A percentile compares a stretch with the other conserved stretches of the same genome.
phyloP scores from a whole-genome alignment of 1,140 invertebrate genomes.

The Tachypleus tridentatus region DNA sequence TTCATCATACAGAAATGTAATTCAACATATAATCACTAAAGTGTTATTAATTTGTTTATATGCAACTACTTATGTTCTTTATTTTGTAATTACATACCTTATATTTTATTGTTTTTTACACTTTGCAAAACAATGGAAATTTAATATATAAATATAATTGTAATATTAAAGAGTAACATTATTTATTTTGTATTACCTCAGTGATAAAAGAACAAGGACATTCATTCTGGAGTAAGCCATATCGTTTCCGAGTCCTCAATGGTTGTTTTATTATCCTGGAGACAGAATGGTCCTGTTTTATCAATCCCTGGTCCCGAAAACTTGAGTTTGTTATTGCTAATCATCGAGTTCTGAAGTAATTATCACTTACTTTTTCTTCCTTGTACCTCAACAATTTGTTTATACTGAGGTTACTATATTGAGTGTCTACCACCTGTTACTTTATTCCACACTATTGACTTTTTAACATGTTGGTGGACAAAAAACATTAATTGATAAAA shows the following conservation, averaged over 20 bases:
- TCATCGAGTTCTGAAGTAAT: conserved; percentile 65
- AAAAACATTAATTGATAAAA: too few species aligned
- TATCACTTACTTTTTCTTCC: background rate
- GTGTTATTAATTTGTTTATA: too few species aligned
- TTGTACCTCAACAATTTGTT: background rate
- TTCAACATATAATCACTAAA: too few species aligned
- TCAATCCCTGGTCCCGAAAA: conserved; percentile 84
- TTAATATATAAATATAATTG: too few species aligned
- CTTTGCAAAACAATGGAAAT: too few species aligned
- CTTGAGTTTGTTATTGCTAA: conserved; percentile 83
- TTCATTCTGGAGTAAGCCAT: conserved; percentile 59
- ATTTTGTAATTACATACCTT: too few species aligned
- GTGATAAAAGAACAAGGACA: conserved; percentile 48
- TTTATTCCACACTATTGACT: too few species aligned
- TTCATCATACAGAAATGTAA: too few species aligned
- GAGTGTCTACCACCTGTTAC: background rate
- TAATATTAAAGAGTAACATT: too few species aligned
- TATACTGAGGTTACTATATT: background rate
- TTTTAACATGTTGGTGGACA: too few species aligned
- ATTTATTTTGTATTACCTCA: conserved; percentile 24
- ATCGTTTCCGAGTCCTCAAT: conserved; percentile 68
- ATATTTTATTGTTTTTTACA: too few species aligned
- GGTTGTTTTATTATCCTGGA: conserved; percentile 66
- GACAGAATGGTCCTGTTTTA: conserved; percentile 85
- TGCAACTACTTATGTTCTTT: too few species aligned